Base-by-base conservation (phyloP, 2,888 invertebrate species). In the Ptychoptera contaminata region DNA sequence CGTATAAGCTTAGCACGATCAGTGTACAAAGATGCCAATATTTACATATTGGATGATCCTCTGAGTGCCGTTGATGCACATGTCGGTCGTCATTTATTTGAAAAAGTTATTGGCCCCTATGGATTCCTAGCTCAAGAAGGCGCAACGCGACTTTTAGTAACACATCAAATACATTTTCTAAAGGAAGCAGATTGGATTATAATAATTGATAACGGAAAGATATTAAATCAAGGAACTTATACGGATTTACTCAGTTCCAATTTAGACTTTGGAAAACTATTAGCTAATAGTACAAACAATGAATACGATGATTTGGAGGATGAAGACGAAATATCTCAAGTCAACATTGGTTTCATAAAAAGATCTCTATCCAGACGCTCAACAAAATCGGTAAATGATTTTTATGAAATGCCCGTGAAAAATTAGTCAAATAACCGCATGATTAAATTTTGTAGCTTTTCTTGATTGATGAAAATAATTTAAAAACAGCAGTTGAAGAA, bases 41-140 rank as follows among this genome's bases (percentile, higher is more conserved):
- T 86, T 48, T 85, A 84, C 57, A 62, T 87, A 6, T 63, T 87
- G 29, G 86, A 87, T 58, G 86, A 86, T 63, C 85, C 86, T 0
- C 61, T 86, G 2, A 80, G 81, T 47, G 84, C 85, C 1, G 84
- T 86, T 0, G 86, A 86, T 59, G 70, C 80, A 0, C 76, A 77
- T 47, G 84, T 86, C 11, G 79, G 80, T 0, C 73, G 76, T 47
- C 77, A 81, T 58, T 63, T 87, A 6, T 84, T 84, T 55, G 75
- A 83, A 41, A 73, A 81, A 60, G 85, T 82, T 43, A 77, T 84
- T 46, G 66, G 65, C 2, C 63, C 64, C 8, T 64, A 60, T 39
- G 66, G 69, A 2, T 66, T 67, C 42, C 53, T 73, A 46, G 70
- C 70, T 35, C 67, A 71, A 14, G 78, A 80, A 57, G 59, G 59